Percentiles rank a stretch among this genome's conserved stretches.
These are phyloP conservation scores for Noctua janthe DNA, from an alignment of 2,888 invertebrate genomes.

Conservation along the genomic window DNA sequence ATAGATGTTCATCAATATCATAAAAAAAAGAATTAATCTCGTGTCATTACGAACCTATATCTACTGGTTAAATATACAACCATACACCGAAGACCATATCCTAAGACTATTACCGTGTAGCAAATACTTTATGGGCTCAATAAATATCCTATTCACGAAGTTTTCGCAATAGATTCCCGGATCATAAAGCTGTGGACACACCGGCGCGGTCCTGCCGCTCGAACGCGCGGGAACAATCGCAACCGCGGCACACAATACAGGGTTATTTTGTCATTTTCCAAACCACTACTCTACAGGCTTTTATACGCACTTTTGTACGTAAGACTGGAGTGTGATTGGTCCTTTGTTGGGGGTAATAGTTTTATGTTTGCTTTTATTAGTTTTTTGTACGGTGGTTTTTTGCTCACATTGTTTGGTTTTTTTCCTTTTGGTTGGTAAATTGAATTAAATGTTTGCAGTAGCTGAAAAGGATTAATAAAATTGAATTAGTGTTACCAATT, in stretches of 20 bases:
- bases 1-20: too few relatives aligned
- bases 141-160: constrained; percentile 64
- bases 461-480: background rate
- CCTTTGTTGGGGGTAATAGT: constrained; percentile 63
- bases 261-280: constrained; percentile 85
- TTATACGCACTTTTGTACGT: constrained; percentile 74
- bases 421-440: constrained; percentile 1
- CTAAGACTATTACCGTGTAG: constrained; percentile 29
- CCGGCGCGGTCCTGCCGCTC: constrained; percentile 65
- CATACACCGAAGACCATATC: background rate
- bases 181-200: constrained; percentile 57
- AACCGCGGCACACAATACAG: constrained; percentile 67
- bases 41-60: background rate
- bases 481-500: background rate
- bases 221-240: constrained; percentile 77
- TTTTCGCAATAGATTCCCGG: constrained; percentile 62
- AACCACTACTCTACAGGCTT: constrained; percentile 81
- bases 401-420: constrained; percentile 1
- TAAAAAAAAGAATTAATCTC: too few relatives aligned
- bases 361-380: constrained; percentile 64
- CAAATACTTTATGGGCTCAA: constrained; percentile 56
- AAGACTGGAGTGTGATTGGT: constrained; percentile 36
- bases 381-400: constrained; percentile 21
- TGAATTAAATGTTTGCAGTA: background rate
- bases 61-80: background rate